phyloP scores from a whole-genome alignment of 2,797 vertebrate species.

The Myotis findleyi region DNA sequence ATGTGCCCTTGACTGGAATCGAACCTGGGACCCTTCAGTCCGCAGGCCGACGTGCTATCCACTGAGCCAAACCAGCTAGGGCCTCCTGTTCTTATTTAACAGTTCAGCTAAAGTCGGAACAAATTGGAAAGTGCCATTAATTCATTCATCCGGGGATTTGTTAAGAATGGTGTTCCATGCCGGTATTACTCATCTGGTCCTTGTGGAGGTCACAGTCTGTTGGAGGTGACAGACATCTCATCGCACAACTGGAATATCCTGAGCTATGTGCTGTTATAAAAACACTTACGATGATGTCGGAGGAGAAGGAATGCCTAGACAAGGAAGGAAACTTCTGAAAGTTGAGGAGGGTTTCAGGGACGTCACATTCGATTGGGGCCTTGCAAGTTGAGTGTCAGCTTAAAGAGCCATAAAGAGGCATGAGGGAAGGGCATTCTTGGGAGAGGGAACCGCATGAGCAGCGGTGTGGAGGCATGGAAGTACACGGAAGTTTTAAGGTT shows the following conservation, averaged over 20 bases:
- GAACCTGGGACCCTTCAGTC: no score
- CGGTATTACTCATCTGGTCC: neutral
- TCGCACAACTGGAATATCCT: neutral
- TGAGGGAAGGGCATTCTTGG: neutral
- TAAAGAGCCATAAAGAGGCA: neutral
- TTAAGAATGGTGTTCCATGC: neutral
- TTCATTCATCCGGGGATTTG: neutral
- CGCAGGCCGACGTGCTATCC: no score
- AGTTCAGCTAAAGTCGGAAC: neutral
- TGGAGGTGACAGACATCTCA: neutral
- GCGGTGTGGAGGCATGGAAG: neutral
- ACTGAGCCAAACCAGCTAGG: no score
- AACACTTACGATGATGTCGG: neutral
- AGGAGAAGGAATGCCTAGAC: neutral
- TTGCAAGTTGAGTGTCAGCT: neutral
- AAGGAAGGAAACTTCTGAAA: neutral
- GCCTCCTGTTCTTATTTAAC: neutral
- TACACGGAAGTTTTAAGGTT: neutral
- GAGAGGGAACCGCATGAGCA: neutral
- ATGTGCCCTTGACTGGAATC: no score
- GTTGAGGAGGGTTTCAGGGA: neutral
- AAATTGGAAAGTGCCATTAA: neutral
- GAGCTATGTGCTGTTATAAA: neutral
- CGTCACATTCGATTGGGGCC: neutral
- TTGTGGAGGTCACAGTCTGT: neutral